Evolutionary conservation across 2,888 invertebrate species (phyloP).

Genomic region (Uropetala carovei): DNA sequence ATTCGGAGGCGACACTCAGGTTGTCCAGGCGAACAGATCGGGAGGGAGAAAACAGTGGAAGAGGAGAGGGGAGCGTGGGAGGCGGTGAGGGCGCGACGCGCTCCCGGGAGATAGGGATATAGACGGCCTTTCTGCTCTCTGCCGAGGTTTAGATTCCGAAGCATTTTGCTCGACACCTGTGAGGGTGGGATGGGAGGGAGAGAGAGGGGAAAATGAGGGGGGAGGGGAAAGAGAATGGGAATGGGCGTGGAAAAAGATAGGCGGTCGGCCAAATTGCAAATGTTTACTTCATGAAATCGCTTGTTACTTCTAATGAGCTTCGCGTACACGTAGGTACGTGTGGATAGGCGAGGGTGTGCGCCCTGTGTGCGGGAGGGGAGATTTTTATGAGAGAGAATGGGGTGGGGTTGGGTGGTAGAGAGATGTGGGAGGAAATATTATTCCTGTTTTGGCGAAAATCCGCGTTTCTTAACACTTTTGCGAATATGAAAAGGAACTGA

Average conservation of each 20-base stretch:
- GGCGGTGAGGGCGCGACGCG: neutral
- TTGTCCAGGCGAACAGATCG: neutral
- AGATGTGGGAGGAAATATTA: neutral
- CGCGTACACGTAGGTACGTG: neutral
- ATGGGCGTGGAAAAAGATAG: conserved; percentile 9
- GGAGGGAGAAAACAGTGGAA: neutral
- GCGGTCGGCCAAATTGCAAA: conserved; percentile 28
- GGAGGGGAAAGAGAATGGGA: neutral
- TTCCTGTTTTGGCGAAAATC: neutral
- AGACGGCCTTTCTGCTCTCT: too few species aligned
- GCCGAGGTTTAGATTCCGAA: conserved; percentile 7
- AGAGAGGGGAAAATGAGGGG: neutral
- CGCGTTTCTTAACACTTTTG: too few species aligned
- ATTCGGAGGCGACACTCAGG: conserved; percentile 19
- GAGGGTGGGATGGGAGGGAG: neutral
- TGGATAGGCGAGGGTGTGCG: neutral
- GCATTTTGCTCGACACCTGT: conserved; percentile 36
- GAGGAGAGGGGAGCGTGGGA: neutral
- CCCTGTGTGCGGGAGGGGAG: neutral
- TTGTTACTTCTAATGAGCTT: conserved; percentile 10
- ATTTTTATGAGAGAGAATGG: neutral
- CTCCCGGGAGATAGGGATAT: neutral
- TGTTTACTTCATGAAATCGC: conserved; percentile 30
- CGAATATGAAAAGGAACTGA: too few species aligned
- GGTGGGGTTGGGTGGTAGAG: neutral